Evolutionary conservation across 2,888 invertebrate genomes (phyloP).

Genomic region (Xanthia togata): DNA sequence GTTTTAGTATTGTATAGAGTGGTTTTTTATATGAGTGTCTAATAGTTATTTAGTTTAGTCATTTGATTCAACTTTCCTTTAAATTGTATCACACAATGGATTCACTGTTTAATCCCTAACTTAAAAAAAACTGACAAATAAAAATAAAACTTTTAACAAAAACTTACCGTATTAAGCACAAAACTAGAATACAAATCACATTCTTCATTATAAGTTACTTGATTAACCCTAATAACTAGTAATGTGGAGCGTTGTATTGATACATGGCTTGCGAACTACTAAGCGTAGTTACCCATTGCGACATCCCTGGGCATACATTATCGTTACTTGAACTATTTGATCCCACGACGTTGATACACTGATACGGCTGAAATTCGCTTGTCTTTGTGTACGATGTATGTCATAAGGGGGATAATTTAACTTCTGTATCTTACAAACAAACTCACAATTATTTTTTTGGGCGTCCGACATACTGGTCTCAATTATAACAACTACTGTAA

Average conservation of each 20-base stretch:
- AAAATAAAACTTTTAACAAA: not conserved
- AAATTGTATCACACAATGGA: not conserved
- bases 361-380: slow-evolving; percentile 64
- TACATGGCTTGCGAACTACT: slow-evolving; percentile 60
- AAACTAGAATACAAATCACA: slow-evolving; percentile 64
- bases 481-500: not conserved
- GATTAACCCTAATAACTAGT: slow-evolving; percentile 38
- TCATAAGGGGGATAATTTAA: not conserved
- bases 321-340: slow-evolving; percentile 81
- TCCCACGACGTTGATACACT: slow-evolving; percentile 69
- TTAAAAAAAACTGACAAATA: no score
- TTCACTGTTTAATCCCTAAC: not conserved
- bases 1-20: not conserved
- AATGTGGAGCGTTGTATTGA: slow-evolving; percentile 46
- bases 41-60: not conserved
- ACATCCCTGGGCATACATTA: slow-evolving; percentile 67
- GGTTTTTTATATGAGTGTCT: not conserved
- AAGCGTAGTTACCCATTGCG: slow-evolving; percentile 40
- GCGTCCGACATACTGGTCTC: not conserved
- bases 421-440: not conserved
- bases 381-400: slow-evolving; percentile 33
- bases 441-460: not conserved
- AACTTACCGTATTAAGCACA: slow-evolving; percentile 70
- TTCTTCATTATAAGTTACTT: slow-evolving; percentile 62
- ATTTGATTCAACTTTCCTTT: not conserved